Conservation (phyloP, 1,140 invertebrate species). For the Cydia amplana region DNA sequence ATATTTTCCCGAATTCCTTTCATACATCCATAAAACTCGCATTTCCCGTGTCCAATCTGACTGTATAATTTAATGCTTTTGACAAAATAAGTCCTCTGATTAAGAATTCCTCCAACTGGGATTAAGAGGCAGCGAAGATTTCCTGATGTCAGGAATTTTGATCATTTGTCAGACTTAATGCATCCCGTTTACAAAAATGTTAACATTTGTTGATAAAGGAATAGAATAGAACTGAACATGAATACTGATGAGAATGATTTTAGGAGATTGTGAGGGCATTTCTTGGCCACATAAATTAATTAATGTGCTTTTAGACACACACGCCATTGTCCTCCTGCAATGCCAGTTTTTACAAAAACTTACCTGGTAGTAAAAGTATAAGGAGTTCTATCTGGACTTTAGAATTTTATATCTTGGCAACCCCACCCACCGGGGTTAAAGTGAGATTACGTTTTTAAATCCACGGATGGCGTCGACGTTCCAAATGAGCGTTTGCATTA, state of each 20-base stretch:
- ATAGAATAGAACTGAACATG: too few relatives aligned
- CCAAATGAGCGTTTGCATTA: conserved; percentile 8
- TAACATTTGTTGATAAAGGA: too few relatives aligned
- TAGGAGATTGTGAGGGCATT: too few relatives aligned
- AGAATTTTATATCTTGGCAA: not conserved
- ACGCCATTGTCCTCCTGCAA: too few relatives aligned
- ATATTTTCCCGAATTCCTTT: not conserved
- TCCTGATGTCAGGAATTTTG: too few relatives aligned
- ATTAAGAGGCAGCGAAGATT: too few relatives aligned
- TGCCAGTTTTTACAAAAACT: too few relatives aligned
- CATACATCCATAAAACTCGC: not conserved
- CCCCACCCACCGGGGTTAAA: not conserved
- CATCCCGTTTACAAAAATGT: too few relatives aligned
- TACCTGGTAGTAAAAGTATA: not conserved
- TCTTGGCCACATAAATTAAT: too few relatives aligned
- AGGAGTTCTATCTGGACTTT: not conserved
- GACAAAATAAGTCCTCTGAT: not conserved
- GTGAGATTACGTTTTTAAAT: conserved; percentile 9
- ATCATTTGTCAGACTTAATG: too few relatives aligned
- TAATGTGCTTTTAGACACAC: too few relatives aligned
- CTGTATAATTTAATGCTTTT: not conserved
- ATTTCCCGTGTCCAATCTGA: not conserved
- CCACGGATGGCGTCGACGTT: not conserved
- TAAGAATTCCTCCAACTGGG: not conserved
- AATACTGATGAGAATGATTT: too few relatives aligned